Conservation (phyloP, 2,888 invertebrate genomes). For the Theristus sp. region DNA sequence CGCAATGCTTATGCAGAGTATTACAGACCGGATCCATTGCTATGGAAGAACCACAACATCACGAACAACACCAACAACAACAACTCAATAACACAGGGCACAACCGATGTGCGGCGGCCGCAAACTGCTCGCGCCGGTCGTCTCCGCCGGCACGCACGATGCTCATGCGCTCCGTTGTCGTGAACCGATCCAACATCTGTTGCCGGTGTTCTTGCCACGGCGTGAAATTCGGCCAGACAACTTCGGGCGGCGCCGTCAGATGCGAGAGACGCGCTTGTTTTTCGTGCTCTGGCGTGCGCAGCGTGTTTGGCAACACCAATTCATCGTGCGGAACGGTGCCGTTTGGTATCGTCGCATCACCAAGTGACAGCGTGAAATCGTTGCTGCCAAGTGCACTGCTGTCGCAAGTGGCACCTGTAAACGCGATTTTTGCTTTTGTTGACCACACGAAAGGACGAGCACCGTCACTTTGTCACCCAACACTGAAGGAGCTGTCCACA, state of each 20-base stretch:
- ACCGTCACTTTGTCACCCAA: too few relatives aligned
- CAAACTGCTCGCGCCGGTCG: too few relatives aligned
- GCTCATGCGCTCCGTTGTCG: conserved; percentile 76
- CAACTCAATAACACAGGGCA: too few relatives aligned
- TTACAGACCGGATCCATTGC: too few relatives aligned
- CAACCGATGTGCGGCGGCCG: too few relatives aligned
- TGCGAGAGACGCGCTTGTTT: not conserved
- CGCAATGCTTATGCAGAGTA: too few relatives aligned
- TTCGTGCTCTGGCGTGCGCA: not conserved
- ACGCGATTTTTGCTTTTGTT: too few relatives aligned
- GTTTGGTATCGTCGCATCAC: not conserved
- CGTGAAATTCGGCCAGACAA: conserved; percentile 35
- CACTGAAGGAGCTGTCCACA: too few relatives aligned
- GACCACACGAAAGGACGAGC: too few relatives aligned
- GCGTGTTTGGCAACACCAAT: not conserved
- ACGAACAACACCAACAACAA: not conserved
- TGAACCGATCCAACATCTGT: conserved; percentile 67
- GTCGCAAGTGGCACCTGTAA: not conserved
- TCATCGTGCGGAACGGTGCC: not conserved
- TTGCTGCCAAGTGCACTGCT: not conserved
- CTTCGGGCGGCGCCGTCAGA: not conserved
- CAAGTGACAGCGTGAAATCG: not conserved
- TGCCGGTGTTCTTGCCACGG: conserved; percentile 57
- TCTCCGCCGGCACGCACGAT: too few relatives aligned
- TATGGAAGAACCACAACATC: not conserved